A percentile compares a stretch with the other conserved stretches of the same genome.
phyloP scores from a whole-genome alignment of 2,888 invertebrate species.

The Acleris emargana region DNA sequence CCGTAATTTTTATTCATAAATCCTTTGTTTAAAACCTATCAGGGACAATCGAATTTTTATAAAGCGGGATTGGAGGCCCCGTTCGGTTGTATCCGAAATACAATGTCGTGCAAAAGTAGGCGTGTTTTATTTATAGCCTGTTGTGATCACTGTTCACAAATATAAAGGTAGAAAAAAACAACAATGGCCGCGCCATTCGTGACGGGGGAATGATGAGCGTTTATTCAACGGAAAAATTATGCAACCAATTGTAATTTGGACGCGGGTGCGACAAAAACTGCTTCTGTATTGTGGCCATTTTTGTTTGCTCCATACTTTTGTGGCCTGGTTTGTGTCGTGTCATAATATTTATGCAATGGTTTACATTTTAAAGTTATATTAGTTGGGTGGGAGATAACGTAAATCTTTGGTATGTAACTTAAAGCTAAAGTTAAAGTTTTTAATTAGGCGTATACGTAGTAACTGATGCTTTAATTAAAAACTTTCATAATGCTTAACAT shows the following conservation, averaged over 20 bases:
- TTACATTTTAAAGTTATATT: slow-evolving; percentile 13
- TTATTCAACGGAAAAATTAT: slow-evolving; percentile 42
- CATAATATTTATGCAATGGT: slow-evolving; percentile 28
- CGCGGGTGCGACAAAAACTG: slow-evolving; percentile 31
- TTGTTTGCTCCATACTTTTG: slow-evolving; percentile 23
- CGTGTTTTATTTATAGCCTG: slow-evolving; percentile 74
- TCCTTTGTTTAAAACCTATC: slow-evolving; percentile 44
- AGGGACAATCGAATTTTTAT: slow-evolving; percentile 43
- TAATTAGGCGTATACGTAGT: too few relatives aligned
- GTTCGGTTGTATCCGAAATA: slow-evolving; percentile 38
- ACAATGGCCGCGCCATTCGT: slow-evolving; percentile 47
- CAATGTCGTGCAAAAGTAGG: slow-evolving; percentile 58
- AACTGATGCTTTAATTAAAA: too few relatives aligned
- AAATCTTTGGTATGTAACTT: too few relatives aligned
- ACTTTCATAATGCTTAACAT: too few relatives aligned
- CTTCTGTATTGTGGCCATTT: slow-evolving; percentile 28
- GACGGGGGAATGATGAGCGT: slow-evolving; percentile 55
- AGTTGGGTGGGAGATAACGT: too few relatives aligned
- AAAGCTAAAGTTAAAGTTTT: too few relatives aligned
- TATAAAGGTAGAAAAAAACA: slow-evolving; percentile 38
- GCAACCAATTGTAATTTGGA: slow-evolving; percentile 37
- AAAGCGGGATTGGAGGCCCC: slow-evolving; percentile 45
- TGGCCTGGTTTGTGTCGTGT: slow-evolving; percentile 15
- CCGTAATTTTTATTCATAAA: slow-evolving; percentile 14
- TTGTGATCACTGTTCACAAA: slow-evolving; percentile 71